These are phyloP conservation scores for Cryptocheilus praepositus DNA, from an alignment of 2,888 invertebrate genomes.

Conservation along the genomic window DNA sequence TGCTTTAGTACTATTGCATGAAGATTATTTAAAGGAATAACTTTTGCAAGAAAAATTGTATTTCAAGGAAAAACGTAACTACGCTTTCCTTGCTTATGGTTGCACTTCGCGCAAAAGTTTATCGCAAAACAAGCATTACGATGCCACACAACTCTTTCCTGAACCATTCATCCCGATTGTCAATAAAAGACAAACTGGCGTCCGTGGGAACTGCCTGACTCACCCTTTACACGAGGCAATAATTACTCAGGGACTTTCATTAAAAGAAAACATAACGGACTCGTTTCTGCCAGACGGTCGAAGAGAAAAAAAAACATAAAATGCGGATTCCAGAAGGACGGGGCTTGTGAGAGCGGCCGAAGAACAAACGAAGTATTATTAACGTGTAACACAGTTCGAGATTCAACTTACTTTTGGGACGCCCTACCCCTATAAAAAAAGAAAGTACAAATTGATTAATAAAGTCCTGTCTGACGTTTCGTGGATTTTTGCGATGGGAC, in stretches of 20 bases:
- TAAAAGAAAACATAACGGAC: slow-evolving; percentile 4
- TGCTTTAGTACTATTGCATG: too few relatives aligned
- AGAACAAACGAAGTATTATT: slow-evolving; percentile 68
- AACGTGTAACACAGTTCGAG: slow-evolving; percentile 68
- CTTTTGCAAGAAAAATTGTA: too few relatives aligned
- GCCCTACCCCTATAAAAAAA: slow-evolving; percentile 75
- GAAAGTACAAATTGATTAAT: slow-evolving; percentile 72
- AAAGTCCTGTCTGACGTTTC: slow-evolving; percentile 34
- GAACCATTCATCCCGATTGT: too few relatives aligned
- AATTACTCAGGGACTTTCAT: neutral
- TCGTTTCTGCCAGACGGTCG: slow-evolving; percentile 32
- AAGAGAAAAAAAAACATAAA: slow-evolving; percentile 27
- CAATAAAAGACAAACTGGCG: too few relatives aligned
- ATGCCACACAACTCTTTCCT: too few relatives aligned
- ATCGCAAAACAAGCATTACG: too few relatives aligned
- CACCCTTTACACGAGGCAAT: too few relatives aligned
- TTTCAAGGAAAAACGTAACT: too few relatives aligned
- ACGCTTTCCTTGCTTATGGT: too few relatives aligned
- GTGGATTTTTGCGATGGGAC: slow-evolving; percentile 33
- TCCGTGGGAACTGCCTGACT: too few relatives aligned
- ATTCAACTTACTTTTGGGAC: slow-evolving; percentile 75
- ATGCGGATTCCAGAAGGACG: slow-evolving; percentile 31
- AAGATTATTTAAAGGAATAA: too few relatives aligned
- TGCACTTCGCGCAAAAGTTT: too few relatives aligned
- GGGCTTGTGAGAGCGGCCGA: slow-evolving; percentile 58